Evolutionary conservation across 2,113 vertebrate species (phyloP), one percentile per base, ranked within the genome.

Genomic region (Etia nguti): DNA sequence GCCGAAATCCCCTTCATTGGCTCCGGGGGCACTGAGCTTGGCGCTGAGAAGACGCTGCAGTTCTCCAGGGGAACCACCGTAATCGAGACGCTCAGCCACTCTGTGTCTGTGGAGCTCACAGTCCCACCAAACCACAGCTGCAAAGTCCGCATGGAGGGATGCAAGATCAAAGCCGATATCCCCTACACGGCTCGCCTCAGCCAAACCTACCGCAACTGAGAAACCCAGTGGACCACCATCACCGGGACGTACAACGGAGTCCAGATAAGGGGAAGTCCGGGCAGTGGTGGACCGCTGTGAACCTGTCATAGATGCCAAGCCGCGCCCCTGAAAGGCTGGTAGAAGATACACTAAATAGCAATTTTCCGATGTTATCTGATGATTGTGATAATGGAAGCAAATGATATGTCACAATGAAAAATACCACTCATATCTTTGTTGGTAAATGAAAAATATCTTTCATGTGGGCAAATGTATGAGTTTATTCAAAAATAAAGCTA

Each of bases 171-270:
- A 20, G 95, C 95, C 1, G 94, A 95, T 87, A 94, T 97, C 60
- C 96, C 96, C 15, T 97, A 95, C 89, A 95, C 93, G 0, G 96
- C 96, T 1, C 93, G 91, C 29, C 95, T 96, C 38, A 96, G 95
- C 68, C 94, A 95, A 54, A 96, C 96, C 1, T 96, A 97, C 83
- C 62, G 56, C 68, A 93, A 94, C 4, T 95, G 96, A 2, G 94
- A 96, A 43, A 96, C 93, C 75, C 94, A 95, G 87, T 96, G 95
- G 95, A 96, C 95, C 6, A 91, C 95, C 84, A 90, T 96, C 85
- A 55, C 70, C 0, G 95, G 96, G 59, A 94, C 85, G 2, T 96
- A 96, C 1, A 91, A 96, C 5, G 95, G 95, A 2, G 92, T 96
- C 38, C 93, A 96, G 93, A 95, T 97, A 6, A 6, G 96, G 95